Base-by-base conservation (phyloP, 2,797 vertebrate species). In the Taenioides sp. region DNA sequence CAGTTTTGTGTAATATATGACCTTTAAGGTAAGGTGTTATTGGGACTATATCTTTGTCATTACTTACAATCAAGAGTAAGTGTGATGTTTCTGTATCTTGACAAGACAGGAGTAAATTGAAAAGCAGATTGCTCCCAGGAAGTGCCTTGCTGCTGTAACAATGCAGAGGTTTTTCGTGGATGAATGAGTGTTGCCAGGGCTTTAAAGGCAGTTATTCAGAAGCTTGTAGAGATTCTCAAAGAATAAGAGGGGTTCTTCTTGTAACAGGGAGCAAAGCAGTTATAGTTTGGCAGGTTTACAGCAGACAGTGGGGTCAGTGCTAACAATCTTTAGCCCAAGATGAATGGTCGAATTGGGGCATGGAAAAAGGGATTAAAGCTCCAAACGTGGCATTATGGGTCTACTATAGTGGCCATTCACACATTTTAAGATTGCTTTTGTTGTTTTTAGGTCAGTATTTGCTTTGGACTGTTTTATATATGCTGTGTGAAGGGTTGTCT, bases 161-260 rank as follows among this genome's bases (percentile, higher is more conserved):
- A 70, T 76, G 78, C 73, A 52, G 75, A 80, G 82, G 79, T 77
- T 84, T 47, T 84, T 88, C 83, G 78, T 85, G 75, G 78, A 72
- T 91, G 89, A 90, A 90, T 89, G 81, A 91, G 91, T 92, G 92
- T 89, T 93, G 92, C 92, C 89, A 88, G 91, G 92, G 93, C 91
- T 87, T 85, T 88, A 93, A 95, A 94, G 94, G 90, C 92, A 94
- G 92, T 95, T 95, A 92, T 92, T 88, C 80, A 91, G 80, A 28
- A 81, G 83, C 85, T 85, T 82, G 81, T 81, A 86, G 85, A 91
- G 92, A 93, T 91, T 88, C 94, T 94, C 79, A 49, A 93, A 65
- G 79, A 87, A 80, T 71, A 58, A 83, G 81, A 81, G 78, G 78
- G 43, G 80, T 67, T 14, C 23, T 68, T 66, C 67, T 72, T 71